phyloP scores from a whole-genome alignment of 2,113 vertebrate species.

The Tichodroma muraria region DNA sequence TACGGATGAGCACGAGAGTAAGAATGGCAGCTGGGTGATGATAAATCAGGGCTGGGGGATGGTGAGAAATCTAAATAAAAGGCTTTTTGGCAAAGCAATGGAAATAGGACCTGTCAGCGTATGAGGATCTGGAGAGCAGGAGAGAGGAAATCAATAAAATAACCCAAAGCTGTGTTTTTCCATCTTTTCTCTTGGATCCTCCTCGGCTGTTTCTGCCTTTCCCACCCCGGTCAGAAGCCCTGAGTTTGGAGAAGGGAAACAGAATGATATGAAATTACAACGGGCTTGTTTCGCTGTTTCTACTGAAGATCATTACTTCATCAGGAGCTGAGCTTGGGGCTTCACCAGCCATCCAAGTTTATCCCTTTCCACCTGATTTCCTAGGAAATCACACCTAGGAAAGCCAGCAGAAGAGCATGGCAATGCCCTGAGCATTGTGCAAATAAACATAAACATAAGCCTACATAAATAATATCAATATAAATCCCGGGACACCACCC shows the following conservation, averaged over 20 bases:
- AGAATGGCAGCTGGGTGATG: neutral
- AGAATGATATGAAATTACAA: accelerated
- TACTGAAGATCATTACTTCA: accelerated
- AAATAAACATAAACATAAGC: neutral
- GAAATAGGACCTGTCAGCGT: neutral
- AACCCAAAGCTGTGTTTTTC: neutral
- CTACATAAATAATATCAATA: neutral
- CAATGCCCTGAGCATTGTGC: neutral
- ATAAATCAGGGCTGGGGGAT: neutral
- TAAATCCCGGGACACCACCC: neutral
- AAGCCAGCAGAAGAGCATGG: neutral
- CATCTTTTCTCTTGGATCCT: neutral
- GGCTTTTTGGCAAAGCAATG: neutral
- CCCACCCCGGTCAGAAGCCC: neutral
- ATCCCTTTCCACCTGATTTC: neutral
- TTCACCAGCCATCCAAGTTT: neutral
- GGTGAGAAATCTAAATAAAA: neutral
- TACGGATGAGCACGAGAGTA: neutral
- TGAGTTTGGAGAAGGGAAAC: neutral
- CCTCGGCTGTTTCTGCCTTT: neutral
- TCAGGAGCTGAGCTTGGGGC: neutral
- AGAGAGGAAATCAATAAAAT: neutral
- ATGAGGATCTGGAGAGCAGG: neutral
- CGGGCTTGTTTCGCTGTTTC: neutral
- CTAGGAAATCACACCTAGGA: neutral